Evolutionary conservation across 2,888 invertebrate genomes (phyloP), one percentile per base, ranked within the genome.

Genomic region (Scelioninae gen. 1): DNA sequence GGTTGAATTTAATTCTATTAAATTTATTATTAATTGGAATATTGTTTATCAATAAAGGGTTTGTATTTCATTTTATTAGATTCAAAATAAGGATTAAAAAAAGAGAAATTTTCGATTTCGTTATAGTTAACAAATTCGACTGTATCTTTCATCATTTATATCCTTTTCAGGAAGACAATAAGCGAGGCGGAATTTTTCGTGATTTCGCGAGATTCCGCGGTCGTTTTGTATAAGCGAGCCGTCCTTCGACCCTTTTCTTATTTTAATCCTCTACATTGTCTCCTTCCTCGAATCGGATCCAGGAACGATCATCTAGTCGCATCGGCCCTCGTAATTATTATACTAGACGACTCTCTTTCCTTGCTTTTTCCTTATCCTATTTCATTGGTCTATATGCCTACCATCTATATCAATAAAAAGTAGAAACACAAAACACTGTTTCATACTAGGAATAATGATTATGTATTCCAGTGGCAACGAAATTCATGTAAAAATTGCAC

Each of bases 251-350:
- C 47, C 56, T 82, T 16, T 82, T 82, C 66, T 71, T 77, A 71
- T 82, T 82, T 77, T 31, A 77, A 76, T 82, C 66, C 72, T 55
- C 60, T 66, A 45, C 53, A 82, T 82, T 82, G 82, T 82, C 76
- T 62, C 60, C 69, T 82, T 82, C 82, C 60, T 31, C 77, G 82
- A 82, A 82, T 40, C 53, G 47, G 60, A 31, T 60, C 55, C 71
- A 55, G 60, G 56, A 40, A 65, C 75, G 74, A 63, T 75, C 62
- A 75, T 69, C 80, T 80, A 80, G 55, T 69, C 74, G 60, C 31
- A 71, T 65, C 65, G 77, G 55, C 32, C 66, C 66, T 62, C 34
- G 66, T 76, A 77, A 77, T 82, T 71, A 82, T 81, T 81, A 63
- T 65, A 38, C 76, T 55, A 82, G 76, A 68, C 75, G 68, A 78